phyloP scores from a whole-genome alignment of 2,113 vertebrate genomes.

The Phodopus roborovskii region DNA sequence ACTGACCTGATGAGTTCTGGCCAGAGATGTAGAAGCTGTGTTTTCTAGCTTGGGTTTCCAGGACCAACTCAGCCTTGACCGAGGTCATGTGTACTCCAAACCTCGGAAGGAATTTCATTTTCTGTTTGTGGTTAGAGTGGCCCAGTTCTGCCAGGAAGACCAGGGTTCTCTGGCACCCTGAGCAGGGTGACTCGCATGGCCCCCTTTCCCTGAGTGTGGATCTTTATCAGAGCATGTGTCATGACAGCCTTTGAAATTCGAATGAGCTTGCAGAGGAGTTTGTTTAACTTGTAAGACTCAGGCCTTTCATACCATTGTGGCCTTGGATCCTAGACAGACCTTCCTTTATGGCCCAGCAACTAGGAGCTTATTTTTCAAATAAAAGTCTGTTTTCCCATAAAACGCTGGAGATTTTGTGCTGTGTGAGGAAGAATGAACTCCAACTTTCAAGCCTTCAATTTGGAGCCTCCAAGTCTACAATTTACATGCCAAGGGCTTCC shows the following conservation, averaged over 20 bases:
- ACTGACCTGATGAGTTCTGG: background rate
- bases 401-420: slow-evolving; percentile 19
- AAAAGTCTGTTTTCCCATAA: slow-evolving; percentile 59
- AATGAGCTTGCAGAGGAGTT: background rate
- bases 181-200: accelerated
- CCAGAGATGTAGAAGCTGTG: background rate
- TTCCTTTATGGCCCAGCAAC: slow-evolving; percentile 46
- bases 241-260: background rate
- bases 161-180: accelerated
- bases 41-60: background rate
- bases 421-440: background rate
- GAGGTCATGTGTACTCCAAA: background rate
- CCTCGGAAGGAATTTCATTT: background rate
- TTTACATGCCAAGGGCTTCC: slow-evolving; percentile 5
- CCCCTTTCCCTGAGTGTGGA: accelerated
- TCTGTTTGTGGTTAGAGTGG: background rate
- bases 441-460: slow-evolving; percentile 17
- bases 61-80: background rate
- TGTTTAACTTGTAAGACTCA: slow-evolving; percentile 42
- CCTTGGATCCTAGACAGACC: background rate
- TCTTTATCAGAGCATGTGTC: background rate
- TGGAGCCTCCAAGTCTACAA: background rate
- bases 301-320: background rate
- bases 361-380: slow-evolving; percentile 66
- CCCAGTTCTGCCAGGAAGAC: accelerated